Conservation (phyloP, 2,113 vertebrate genomes). For the Microcebus tavaratra region DNA sequence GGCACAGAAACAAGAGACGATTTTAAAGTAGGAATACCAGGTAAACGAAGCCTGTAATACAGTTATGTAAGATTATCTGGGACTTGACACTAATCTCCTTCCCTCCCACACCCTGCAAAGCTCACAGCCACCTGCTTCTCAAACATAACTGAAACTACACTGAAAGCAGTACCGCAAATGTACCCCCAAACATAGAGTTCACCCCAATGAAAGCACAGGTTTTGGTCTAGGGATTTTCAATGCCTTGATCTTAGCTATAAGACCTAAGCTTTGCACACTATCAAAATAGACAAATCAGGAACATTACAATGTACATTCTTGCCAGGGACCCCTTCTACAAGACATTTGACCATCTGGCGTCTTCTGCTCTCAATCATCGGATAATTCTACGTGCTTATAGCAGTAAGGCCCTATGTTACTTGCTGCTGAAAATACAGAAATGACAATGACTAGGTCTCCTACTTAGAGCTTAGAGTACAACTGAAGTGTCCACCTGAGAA, state of each 20-base stretch:
- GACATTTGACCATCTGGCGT: background rate
- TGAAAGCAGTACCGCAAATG: background rate
- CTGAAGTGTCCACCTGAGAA: background rate
- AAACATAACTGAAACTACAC: background rate
- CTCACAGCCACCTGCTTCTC: constrained; percentile 31
- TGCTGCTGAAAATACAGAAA: background rate
- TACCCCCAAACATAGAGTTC: background rate
- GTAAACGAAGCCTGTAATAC: background rate
- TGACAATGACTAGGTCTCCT: background rate
- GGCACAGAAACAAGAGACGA: background rate
- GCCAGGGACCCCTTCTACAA: background rate
- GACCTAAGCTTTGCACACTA: background rate
- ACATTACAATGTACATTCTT: background rate
- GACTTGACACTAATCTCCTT: constrained; percentile 21
- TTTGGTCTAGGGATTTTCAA: background rate
- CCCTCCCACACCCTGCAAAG: background rate
- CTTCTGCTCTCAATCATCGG: background rate
- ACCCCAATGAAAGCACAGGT: background rate
- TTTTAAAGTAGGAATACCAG: constrained; percentile 11
- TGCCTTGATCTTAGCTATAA: background rate
- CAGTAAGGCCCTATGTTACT: background rate
- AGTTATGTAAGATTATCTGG: constrained; percentile 59
- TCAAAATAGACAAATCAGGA: background rate
- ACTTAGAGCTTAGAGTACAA: background rate
- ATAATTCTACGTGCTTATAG: too few relatives aligned